These are phyloP conservation scores for Petrocephalus sullivani DNA, from an alignment of 2,797 vertebrate genomes.

Conservation along the genomic window DNA sequence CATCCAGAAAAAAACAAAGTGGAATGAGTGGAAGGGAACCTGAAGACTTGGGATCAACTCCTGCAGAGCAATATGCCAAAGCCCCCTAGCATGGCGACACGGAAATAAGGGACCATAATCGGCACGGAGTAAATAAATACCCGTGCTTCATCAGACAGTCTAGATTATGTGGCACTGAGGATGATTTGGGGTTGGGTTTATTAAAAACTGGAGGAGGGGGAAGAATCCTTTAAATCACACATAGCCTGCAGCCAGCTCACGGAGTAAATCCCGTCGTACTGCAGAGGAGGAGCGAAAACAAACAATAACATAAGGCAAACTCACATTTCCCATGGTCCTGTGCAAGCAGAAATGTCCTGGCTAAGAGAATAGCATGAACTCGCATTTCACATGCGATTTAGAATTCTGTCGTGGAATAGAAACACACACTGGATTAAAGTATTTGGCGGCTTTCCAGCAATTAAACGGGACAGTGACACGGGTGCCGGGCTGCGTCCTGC, in stretches of 20 bases:
- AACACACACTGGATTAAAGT: neutral
- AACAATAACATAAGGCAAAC: constrained; percentile 28
- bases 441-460: constrained; percentile 9
- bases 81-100: neutral
- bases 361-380: constrained; percentile 4
- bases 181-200: constrained; percentile 35
- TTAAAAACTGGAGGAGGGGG: constrained; percentile 33
- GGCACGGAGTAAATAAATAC: neutral
- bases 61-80: neutral
- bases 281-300: constrained; percentile 32
- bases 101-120: neutral
- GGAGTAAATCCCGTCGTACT: constrained; percentile 35
- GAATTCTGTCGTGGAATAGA: constrained; percentile 11
- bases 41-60: neutral
- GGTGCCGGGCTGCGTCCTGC: neutral
- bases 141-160: constrained; percentile 28
- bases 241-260: constrained; percentile 35
- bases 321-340: constrained; percentile 20
- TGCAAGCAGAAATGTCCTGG: neutral
- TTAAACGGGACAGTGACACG: neutral
- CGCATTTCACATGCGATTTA: neutral
- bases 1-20: neutral
- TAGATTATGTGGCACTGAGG: constrained; percentile 40
- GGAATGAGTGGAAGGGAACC: neutral
- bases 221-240: constrained; percentile 40